Percentiles rank a stretch among this genome's conserved stretches.
These are phyloP conservation scores for Noctua fimbriata DNA, from an alignment of 2,888 invertebrate species.

Conservation along the genomic window DNA sequence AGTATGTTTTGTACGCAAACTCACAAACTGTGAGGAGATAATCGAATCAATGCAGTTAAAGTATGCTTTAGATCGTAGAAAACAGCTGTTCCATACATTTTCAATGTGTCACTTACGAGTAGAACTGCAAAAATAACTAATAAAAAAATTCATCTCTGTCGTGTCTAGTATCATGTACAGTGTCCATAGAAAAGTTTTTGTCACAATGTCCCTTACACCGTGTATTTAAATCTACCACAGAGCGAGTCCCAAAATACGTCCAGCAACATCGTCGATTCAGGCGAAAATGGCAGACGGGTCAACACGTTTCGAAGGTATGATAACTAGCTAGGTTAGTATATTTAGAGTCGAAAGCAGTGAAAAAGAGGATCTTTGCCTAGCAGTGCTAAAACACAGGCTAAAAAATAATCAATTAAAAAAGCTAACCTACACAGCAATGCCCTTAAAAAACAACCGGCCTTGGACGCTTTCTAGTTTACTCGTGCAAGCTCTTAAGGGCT, in stretches of 20 bases:
- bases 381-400: neutral
- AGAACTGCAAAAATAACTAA: no score
- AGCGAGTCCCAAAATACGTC: neutral
- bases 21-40: neutral
- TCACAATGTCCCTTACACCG: neutral
- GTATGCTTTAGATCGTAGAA: neutral
- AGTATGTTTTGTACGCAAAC: conserved; percentile 8
- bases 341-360: no score
- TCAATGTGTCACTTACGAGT: no score
- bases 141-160: no score
- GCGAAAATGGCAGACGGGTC: neutral
- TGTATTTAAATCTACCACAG: neutral
- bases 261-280: neutral
- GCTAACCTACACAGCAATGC: no score
- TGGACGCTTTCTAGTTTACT: neutral
- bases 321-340: neutral
- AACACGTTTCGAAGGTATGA: neutral
- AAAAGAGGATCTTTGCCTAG: neutral
- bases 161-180: neutral
- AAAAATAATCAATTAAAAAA: neutral
- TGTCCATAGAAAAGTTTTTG: neutral
- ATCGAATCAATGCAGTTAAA: neutral
- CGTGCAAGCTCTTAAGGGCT: conserved; percentile 3
- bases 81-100: neutral
- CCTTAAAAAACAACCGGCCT: neutral